phyloP scores from a whole-genome alignment of 1,140 invertebrate genomes.

The Gyrodactylus salaris region DNA sequence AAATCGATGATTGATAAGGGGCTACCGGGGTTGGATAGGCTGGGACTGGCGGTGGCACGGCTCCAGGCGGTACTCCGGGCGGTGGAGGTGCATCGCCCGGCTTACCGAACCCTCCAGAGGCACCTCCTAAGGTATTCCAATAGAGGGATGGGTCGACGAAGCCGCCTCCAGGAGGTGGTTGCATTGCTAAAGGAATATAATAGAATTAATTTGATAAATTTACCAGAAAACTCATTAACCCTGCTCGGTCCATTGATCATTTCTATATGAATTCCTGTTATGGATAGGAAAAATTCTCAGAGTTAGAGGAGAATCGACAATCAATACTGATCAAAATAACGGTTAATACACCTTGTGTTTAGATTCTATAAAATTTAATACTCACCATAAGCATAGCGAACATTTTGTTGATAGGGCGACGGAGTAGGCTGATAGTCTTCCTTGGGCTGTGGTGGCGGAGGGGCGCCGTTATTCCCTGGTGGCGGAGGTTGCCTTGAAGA shows the following conservation, averaged over 20 bases:
- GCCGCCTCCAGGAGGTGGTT: not conserved
- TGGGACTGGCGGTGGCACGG: not conserved
- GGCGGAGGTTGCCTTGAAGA: not conserved
- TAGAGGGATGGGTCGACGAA: not conserved
- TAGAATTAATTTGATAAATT: no score
- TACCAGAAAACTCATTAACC: no score
- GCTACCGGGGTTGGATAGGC: not conserved
- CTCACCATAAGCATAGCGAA: not conserved
- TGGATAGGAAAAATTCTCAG: no score
- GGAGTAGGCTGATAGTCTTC: not conserved
- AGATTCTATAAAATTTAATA: not conserved
- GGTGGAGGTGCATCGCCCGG: not conserved
- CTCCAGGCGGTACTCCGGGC: not conserved
- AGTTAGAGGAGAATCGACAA: no score
- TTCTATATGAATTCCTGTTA: no score
- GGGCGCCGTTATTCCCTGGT: not conserved
- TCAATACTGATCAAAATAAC: no score
- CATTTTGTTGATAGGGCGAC: not conserved
- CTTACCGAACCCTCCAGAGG: not conserved
- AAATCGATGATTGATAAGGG: not conserved
- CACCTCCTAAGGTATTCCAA: not conserved
- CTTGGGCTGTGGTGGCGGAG: not conserved
- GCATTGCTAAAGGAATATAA: not conserved
- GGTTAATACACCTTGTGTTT: no score
- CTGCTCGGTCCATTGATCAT: no score